Conservation (phyloP, 2,888 invertebrate genomes). For the Lasioglossum zephyrum region DNA sequence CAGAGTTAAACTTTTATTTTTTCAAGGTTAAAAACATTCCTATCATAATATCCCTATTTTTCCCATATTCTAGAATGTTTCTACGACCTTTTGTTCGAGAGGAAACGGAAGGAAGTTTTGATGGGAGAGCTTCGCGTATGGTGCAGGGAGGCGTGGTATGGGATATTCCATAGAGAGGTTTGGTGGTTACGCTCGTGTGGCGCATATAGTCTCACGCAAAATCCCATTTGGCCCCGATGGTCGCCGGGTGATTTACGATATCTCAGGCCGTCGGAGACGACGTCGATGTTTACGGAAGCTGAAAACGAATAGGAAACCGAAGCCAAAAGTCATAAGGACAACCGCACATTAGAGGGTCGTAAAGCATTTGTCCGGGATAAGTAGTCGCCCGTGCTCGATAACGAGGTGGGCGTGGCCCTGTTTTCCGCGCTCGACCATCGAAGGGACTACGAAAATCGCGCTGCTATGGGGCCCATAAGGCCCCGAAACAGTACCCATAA, state of each 20-base stretch:
- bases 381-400: constrained; percentile 58
- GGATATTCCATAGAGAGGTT: neutral
- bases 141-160: neutral
- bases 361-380: constrained; percentile 57
- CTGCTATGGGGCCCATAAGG: constrained; percentile 32
- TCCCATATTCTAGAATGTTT: no score
- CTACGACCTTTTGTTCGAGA: neutral
- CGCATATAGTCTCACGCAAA: neutral
- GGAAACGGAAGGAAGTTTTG: neutral
- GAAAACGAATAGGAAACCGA: constrained; percentile 12
- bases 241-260: constrained; percentile 15
- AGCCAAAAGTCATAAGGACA: constrained; percentile 40
- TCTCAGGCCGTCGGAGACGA: neutral
- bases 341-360: constrained; percentile 61
- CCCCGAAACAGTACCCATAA: neutral
- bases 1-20: no score
- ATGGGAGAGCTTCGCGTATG: neutral
- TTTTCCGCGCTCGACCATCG: constrained; percentile 37
- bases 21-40: no score
- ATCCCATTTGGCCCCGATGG: neutral
- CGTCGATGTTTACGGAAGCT: constrained; percentile 11
- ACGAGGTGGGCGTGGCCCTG: constrained; percentile 66
- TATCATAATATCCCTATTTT: no score
- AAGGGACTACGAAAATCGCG: constrained; percentile 36
- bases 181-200: neutral